Base-by-base conservation (phyloP, 2,888 invertebrate species). In the Acanthacorydalis orientalis region DNA sequence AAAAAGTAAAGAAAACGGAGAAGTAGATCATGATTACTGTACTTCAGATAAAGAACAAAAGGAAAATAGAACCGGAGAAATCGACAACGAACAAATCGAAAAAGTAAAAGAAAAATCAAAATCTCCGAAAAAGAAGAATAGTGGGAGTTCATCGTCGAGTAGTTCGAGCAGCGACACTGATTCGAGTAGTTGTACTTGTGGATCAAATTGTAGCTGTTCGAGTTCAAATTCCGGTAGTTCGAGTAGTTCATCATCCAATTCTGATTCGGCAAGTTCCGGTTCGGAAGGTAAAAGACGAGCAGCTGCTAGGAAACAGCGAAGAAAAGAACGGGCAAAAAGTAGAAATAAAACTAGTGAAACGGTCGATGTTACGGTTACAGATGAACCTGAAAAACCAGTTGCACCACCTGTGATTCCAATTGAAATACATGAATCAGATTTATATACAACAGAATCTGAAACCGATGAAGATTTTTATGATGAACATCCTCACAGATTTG, bases 391-490 rank as follows among this genome's bases (percentile, higher is more conserved):
- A 47, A 46, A 11, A 42, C 46, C 11, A 43, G 39, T 9, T 42
- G 51, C 0, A 44, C 51, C 10, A 44, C 46, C 38, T 50, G 60
- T 70, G 15, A 72, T 75, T 1, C 68, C 77, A 1, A 77, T 87
- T 51, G 68, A 77, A 1, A 78, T 87, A 51, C 72, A 77, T 34
- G 90, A 90, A 65, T 83, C 86, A 1, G 89, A 90, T 64, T 70
- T 89, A 45, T 87, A 88, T 55, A 89, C 89, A 0, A 80, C 83
- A 12, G 83, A 88, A 63, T 82, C 85, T 44, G 85, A 85, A 52
- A 87, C 87, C 1, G 88, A 88, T 62, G 88, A 88, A 67, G 88
- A 88, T 55, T 88, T 88, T 63, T 89, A 88, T 60, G 88, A 89
- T 60, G 77, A 84, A 56, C 77, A 86, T 63, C 88, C 88, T 0